Conservation (phyloP, 2,888 invertebrate species). For the Drosophila anomelani region DNA sequence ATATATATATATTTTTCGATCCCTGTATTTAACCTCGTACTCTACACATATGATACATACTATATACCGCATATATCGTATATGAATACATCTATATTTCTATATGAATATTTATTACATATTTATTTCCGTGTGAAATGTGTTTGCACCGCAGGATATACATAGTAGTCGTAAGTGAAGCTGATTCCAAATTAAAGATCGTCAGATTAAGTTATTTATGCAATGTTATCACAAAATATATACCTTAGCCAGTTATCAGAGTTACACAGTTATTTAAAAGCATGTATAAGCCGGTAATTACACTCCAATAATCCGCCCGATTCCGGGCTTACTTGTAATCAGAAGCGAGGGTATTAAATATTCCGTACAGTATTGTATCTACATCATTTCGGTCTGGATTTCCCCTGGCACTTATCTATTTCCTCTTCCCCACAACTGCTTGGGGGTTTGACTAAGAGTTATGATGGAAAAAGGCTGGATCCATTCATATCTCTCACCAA, state of each 20-base stretch:
- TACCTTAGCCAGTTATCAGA: not conserved
- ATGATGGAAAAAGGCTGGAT: constrained; percentile 2
- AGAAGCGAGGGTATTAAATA: not conserved
- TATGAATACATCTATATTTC: constrained; percentile 16
- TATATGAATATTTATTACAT: constrained; percentile 9
- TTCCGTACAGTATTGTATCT: not conserved
- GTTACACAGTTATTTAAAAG: constrained; percentile 20
- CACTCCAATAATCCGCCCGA: not conserved
- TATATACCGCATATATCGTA: not conserved
- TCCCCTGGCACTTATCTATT: not conserved
- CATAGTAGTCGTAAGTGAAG: constrained; percentile 9
- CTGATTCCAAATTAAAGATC: constrained; percentile 19
- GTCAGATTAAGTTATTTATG: constrained; percentile 1
- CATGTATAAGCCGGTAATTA: not conserved
- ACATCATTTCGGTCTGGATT: not conserved
- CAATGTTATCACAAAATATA: constrained; percentile 12
- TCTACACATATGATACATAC: not conserved
- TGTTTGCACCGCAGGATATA: not conserved
- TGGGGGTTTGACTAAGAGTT: not conserved
- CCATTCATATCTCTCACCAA: not conserved
- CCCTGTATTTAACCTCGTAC: constrained; percentile 27
- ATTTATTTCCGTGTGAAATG: constrained; percentile 3
- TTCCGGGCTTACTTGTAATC: not conserved
- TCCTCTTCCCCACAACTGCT: not conserved
- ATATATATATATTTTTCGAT: constrained; percentile 29